Percentiles rank a stretch among this genome's conserved stretches.
These are phyloP conservation scores for Acrossocheilus fasciatus DNA, from an alignment of 2,797 vertebrate species.

Conservation along the genomic window DNA sequence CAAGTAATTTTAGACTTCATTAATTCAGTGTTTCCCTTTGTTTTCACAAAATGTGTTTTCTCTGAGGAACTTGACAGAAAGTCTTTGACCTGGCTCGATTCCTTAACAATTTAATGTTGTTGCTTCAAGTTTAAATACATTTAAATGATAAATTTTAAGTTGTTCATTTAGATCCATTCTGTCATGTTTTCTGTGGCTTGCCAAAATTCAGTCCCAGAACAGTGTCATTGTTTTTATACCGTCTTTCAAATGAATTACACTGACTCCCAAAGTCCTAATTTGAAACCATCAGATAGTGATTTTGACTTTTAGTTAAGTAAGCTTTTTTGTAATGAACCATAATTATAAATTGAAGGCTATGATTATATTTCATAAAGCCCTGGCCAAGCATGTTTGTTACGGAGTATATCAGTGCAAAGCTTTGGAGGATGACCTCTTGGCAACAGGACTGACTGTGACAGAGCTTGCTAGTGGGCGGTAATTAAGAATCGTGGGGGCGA, in stretches of 20 bases:
- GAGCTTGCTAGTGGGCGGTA: conserved; percentile 65
- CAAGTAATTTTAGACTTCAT: conserved; percentile 72
- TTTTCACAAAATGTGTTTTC: conserved; percentile 65
- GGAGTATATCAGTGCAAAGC: neutral
- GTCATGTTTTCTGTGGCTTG: neutral
- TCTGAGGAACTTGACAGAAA: conserved; percentile 34
- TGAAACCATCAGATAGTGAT: neutral
- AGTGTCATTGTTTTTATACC: neutral
- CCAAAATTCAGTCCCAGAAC: neutral
- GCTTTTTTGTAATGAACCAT: neutral
- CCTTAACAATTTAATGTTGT: neutral
- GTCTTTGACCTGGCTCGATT: neutral
- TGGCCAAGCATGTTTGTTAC: conserved; percentile 2
- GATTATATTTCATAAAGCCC: neutral
- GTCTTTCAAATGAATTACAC: neutral
- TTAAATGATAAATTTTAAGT: neutral
- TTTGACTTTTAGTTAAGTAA: neutral
- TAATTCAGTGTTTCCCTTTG: conserved; percentile 64
- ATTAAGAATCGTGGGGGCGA: conserved; percentile 70
- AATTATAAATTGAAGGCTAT: neutral
- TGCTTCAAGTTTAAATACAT: neutral
- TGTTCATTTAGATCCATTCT: neutral
- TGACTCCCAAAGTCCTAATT: neutral
- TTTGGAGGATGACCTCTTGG: conserved; percentile 47
- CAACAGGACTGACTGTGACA: conserved; percentile 51